Conservation (phyloP, 2,797 vertebrate species). For the Neomorphus geoffroyi region DNA sequence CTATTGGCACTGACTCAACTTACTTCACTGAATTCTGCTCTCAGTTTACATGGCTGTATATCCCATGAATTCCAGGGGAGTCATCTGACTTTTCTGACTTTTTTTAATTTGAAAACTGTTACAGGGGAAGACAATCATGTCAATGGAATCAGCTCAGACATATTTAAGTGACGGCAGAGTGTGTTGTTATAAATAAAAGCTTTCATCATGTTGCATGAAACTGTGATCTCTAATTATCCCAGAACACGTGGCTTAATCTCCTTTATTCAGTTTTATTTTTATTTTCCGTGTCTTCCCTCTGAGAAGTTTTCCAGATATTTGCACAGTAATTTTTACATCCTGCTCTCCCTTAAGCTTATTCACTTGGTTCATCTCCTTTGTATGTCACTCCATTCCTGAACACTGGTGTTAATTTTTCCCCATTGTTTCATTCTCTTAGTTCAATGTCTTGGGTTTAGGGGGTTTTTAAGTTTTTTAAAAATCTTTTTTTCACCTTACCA, state of each 20-base stretch:
- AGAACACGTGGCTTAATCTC: neutral
- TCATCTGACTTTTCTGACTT: neutral
- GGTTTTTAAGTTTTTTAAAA: neutral
- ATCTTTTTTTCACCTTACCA: neutral
- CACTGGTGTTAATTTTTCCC: neutral
- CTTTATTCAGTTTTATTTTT: neutral
- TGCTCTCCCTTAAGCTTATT: neutral
- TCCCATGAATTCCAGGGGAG: neutral
- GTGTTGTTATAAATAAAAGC: neutral
- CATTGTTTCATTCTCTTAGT: neutral
- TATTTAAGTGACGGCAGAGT: neutral
- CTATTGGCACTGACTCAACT: neutral
- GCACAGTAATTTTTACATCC: neutral
- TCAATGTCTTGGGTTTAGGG: neutral
- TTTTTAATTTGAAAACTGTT: neutral
- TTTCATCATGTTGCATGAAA: conserved; percentile 7
- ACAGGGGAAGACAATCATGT: neutral
- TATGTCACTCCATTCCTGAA: neutral
- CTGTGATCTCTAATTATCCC: neutral
- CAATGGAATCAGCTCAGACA: conserved; percentile 6
- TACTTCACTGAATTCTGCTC: neutral
- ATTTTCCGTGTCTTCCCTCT: neutral
- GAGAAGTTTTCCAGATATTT: neutral
- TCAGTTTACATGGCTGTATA: neutral
- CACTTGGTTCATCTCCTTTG: neutral